Evolutionary conservation across 2,888 invertebrate genomes (phyloP), one percentile per base, ranked within the genome.

Genomic region (Agelastica alni): DNA sequence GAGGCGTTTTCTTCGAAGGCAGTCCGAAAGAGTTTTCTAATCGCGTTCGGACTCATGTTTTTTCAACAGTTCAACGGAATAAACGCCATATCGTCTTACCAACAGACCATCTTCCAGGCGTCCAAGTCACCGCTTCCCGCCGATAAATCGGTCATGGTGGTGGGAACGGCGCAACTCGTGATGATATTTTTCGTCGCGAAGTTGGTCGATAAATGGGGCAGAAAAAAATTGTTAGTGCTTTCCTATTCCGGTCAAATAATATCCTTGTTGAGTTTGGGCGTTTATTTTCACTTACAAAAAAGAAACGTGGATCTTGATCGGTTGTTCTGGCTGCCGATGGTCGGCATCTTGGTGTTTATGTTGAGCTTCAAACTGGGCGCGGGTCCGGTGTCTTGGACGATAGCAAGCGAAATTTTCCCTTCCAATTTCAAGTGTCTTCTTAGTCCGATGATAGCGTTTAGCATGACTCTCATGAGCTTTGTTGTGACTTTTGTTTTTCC

Each of bases 391-490:
- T 86, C 89, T 0, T 91, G 91, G 91, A 87, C 89, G 0, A 84
- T 92, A 30, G 84, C 90, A 80, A 86, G 88, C 0, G 93, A 93
- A 75, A 82, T 93, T 75, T 86, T 93, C 74, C 85, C 93, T 20
- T 77, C 86, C 0, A 86, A 89, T 62, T 86, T 90, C 1, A 89
- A 90, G 74, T 84, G 88, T 0, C 78, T 83, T 16, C 88, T 89
- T 6, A 55, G 48, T 39, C 48, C 56, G 4, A 20, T 60, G 6
- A 49, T 49, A n/a, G 49, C 60, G 1, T 52, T 56, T 14, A 22
- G 17, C 26, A 56, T 56, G 49, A 51, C 57, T 10, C 9, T 48
- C 3, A 49, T 55, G 12, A 52, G 48, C 22, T 63, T 61, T 17
- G 5, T 56, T 2, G 45, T 62, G 10, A 56, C 61, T 3, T 34